Conservation (phyloP, 2,113 vertebrate species). For the Petroica traversi region DNA sequence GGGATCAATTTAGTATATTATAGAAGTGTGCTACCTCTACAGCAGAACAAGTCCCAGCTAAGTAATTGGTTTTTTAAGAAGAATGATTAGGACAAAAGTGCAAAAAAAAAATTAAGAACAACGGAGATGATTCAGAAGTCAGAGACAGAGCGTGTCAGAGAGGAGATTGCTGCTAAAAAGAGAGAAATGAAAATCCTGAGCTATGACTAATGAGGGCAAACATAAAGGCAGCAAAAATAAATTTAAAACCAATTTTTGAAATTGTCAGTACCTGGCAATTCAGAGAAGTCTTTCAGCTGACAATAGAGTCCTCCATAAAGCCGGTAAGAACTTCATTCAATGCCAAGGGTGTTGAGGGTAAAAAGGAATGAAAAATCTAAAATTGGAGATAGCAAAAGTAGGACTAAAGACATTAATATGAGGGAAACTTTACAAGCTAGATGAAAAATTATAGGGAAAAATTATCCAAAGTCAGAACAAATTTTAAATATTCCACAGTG, state of each 20-base stretch:
- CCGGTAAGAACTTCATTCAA: not conserved
- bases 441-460: not conserved
- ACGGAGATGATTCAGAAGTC: not conserved
- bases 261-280: not conserved
- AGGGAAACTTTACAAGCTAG: not conserved
- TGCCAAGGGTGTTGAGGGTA: not conserved
- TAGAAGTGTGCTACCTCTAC: not conserved
- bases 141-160: not conserved
- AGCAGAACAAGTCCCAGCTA: not conserved
- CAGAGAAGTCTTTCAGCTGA: not conserved
- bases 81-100: not conserved
- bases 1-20: not conserved
- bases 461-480: not conserved
- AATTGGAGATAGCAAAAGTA: not conserved
- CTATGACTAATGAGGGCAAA: not conserved
- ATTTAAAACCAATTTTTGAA: not conserved
- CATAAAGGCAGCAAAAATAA: conserved; percentile 1
- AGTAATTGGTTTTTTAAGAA: not conserved
- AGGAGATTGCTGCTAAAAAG: not conserved
- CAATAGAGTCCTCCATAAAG: not conserved
- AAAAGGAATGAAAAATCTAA: not conserved
- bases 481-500: not conserved
- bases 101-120: not conserved
- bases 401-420: not conserved
- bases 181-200: not conserved